Evolutionary conservation across 2,888 invertebrate genomes (phyloP), one percentile per base, ranked within the genome.

Genomic region (Netelia fuscicornis): DNA sequence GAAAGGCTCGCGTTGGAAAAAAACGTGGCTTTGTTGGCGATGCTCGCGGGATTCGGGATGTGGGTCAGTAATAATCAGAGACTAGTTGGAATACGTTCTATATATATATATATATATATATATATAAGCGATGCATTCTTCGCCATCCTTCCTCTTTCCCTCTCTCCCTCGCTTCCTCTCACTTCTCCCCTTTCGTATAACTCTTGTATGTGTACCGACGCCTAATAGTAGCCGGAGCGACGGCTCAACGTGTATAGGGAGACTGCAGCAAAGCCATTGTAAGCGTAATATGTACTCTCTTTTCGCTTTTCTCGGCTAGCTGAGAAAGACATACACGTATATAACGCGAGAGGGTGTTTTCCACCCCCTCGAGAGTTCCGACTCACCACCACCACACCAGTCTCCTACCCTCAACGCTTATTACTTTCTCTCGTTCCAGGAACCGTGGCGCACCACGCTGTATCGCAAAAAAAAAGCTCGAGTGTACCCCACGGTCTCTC

Each of bases 1-100:
- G 48, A 48, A 13, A 48, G 10, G 10, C 48, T 48, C 13, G 48
- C 11, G 48, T 48, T 48, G 62, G 60, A 82, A 85, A 83, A 85
- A 86, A 82, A 71, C 52, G 65, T 70, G 62, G 76, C 88, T 87
- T 88, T 88, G 88, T 87, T 86, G 75, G 52, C 64, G 25, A 72
- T 78, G 79, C 60, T 68, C 72, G 48, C 58, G 72, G 58, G 72
- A 80, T 80, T 67, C 81, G 77, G 86, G 85, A 89, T 89, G 87
- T 87, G 86, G 89, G 88, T 89, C 89, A 87, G 88, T 89, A 89
- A 89, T 89, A 87, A 89, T 86, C 89, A 81, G 84, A 81, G 83
- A 78, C 68, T 67, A 72, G 68, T 74, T 62, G 25, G 23, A 64
- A 65, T 77, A 30, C 62, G 56, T 67, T 37, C 79, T 64, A 37